phyloP scores from a whole-genome alignment of 2,797 vertebrate species.

The Sebastes hubbsi region DNA sequence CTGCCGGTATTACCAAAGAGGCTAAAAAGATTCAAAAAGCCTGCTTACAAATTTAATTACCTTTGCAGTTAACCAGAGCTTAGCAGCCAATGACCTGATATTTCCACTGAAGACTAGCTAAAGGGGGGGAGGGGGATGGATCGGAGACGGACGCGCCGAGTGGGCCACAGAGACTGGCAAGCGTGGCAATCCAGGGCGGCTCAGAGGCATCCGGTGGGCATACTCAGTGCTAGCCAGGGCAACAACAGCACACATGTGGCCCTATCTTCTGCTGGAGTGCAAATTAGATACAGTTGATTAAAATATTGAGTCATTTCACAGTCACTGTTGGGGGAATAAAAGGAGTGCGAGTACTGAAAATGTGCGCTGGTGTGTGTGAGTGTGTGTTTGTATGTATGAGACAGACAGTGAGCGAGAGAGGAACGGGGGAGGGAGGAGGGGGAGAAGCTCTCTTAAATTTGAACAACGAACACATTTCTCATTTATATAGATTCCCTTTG shows the following conservation, averaged over 20 bases:
- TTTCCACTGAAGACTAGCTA: slow-evolving; percentile 79
- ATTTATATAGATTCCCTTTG: slow-evolving; percentile 74
- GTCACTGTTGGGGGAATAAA: slow-evolving; percentile 80
- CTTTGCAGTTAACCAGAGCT: slow-evolving; percentile 85
- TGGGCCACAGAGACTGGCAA: slow-evolving; percentile 77
- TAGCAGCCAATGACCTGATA: slow-evolving; percentile 84
- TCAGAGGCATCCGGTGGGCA: slow-evolving; percentile 74
- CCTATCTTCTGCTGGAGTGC: slow-evolving; percentile 75
- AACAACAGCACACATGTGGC: slow-evolving; percentile 76
- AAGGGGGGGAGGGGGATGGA: slow-evolving; percentile 44
- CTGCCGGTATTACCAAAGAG: slow-evolving; percentile 76
- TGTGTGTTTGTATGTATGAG: slow-evolving; percentile 36
- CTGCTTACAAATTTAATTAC: slow-evolving; percentile 85
- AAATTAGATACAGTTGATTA: slow-evolving; percentile 86
- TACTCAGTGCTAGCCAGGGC: slow-evolving; percentile 72
- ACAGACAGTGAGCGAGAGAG: slow-evolving; percentile 26
- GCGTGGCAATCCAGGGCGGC: slow-evolving; percentile 69
- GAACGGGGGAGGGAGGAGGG: slow-evolving; percentile 1
- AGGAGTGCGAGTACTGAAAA: slow-evolving; percentile 63
- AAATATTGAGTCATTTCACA: slow-evolving; percentile 83
- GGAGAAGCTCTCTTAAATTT: slow-evolving; percentile 60
- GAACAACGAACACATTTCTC: slow-evolving; percentile 70
- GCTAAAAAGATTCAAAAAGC: slow-evolving; percentile 84
- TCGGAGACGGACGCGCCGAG: slow-evolving; percentile 65
- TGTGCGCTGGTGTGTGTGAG: slow-evolving; percentile 28